Evolutionary conservation across 2,113 vertebrate species (phyloP).

Genomic region (Oenanthe oenanthe): DNA sequence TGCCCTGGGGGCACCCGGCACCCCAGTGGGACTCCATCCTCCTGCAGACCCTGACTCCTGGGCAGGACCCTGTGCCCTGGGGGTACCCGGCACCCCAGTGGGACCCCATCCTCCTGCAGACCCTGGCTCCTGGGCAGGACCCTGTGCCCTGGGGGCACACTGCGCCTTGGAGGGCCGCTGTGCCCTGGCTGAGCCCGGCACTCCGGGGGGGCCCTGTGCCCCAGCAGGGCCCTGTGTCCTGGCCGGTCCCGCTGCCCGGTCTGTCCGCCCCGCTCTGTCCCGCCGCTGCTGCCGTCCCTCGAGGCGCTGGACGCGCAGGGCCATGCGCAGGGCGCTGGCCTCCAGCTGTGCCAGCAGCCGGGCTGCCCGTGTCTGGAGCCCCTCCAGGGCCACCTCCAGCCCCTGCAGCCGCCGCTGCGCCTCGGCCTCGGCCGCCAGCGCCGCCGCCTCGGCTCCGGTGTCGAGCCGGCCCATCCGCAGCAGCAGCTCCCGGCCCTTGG

Average conservation of each 20-base stretch:
- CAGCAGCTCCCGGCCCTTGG: conserved; percentile 90
- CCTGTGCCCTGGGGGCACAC: too few species aligned
- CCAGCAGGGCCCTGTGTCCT: neutral
- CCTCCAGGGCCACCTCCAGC: conserved; percentile 79
- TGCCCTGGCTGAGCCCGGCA: rapidly evolving
- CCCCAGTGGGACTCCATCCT: too few species aligned
- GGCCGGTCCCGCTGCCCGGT: neutral
- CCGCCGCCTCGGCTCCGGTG: conserved; percentile 40
- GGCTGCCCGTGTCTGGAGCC: conserved; percentile 85
- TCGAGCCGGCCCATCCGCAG: conserved; percentile 87
- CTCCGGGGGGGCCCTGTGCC: rapidly evolving
- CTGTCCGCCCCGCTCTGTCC: rapidly evolving
- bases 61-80: too few species aligned
- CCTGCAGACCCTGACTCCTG: too few species aligned
- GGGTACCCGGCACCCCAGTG: too few species aligned
- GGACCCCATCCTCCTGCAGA: too few species aligned
- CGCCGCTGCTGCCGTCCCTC: neutral
- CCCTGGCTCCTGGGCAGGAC: too few species aligned
- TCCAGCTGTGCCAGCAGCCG: conserved; percentile 88
- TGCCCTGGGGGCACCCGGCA: too few species aligned
- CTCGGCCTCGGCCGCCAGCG: conserved; percentile 58
- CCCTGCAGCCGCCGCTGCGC: conserved; percentile 62
- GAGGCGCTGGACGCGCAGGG: conserved; percentile 68
- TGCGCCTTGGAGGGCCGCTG: neutral
- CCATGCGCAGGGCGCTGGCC: conserved; percentile 72